Evolutionary conservation across 1,140 invertebrate species (phyloP), one percentile per base, ranked within the genome.

Genomic region (Saccostrea cuccullata): DNA sequence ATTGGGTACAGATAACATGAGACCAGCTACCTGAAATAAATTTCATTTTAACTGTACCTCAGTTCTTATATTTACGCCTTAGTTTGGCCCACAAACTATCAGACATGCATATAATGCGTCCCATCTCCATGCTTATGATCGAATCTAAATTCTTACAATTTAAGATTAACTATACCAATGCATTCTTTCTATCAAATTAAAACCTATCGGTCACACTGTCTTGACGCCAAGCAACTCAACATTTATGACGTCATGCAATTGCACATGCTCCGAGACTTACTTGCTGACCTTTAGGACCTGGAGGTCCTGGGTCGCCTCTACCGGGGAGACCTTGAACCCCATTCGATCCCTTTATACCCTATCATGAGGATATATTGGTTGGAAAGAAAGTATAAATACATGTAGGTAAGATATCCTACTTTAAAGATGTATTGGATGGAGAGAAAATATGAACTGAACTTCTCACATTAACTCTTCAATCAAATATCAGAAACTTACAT

Each of bases 271-370:
- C 30, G 64, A 55, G 55, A 36, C 82, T 85, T 84, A 85, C 87
- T 73, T 84, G 87, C 55, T 36, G 60, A 40, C 90, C 90, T 23
- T 88, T 86, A 60, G 70, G 82, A 36, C 90, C 90, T 60, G 67
- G 77, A 30, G 85, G 86, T n/a, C 88, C 90, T 30, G 64, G 56
- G 26, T 58, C 26, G 15, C 88, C 87, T 70, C 82, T 88, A 55
- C 70, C 58, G 20, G 82, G 56, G 15, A 20, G 84, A 9, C 47
- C 85, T 64, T 84, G 55, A 77, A 26, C 86, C 87, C 60, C 85
- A 2, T 36, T 64, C 20, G 40, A 30, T 20, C 82, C 23, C 56
- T 86, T 82, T 73, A 82, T 47, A 15, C 67, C 30, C 26, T 55
- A 55, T 84, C 89, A 55, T 20, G 23, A 82, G 23, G 36, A 36